Evolutionary conservation across 2,113 vertebrate genomes (phyloP).

Genomic region (Henicopernis longicauda): DNA sequence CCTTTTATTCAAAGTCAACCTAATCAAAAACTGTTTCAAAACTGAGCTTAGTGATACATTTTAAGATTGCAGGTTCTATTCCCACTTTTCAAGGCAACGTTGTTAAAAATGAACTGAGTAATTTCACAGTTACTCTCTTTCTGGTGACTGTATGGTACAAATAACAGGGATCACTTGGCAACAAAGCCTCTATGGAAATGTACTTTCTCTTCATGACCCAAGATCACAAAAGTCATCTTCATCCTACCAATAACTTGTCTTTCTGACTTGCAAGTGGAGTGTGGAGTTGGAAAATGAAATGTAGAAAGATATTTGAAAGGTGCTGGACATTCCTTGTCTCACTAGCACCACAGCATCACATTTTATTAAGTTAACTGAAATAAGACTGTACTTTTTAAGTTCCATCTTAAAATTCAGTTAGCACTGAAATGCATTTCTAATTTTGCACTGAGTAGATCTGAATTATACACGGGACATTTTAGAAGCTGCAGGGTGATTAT

Average conservation of each 20-base stretch:
- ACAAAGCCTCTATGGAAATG: background rate
- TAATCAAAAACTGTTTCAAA: constrained; percentile 1
- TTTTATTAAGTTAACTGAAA: background rate
- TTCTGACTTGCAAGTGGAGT: background rate
- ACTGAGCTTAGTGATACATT: background rate
- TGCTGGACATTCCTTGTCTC: background rate
- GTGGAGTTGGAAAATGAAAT: background rate
- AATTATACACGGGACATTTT: background rate
- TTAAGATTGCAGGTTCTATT: background rate
- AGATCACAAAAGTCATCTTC: background rate
- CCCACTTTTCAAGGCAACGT: background rate
- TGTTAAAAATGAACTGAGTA: background rate
- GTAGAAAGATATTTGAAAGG: background rate
- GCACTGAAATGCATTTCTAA: background rate
- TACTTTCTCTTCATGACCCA: background rate
- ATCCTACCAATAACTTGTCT: background rate
- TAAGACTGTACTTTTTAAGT: background rate
- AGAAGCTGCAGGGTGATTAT: background rate
- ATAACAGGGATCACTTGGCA: background rate
- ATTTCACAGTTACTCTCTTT: background rate
- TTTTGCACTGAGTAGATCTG: background rate
- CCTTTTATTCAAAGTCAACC: background rate
- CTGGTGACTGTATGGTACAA: background rate
- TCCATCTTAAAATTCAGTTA: background rate
- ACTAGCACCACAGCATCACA: background rate